Evolutionary conservation across 2,113 vertebrate species (phyloP).

Genomic region (Otolemur garnettii): DNA sequence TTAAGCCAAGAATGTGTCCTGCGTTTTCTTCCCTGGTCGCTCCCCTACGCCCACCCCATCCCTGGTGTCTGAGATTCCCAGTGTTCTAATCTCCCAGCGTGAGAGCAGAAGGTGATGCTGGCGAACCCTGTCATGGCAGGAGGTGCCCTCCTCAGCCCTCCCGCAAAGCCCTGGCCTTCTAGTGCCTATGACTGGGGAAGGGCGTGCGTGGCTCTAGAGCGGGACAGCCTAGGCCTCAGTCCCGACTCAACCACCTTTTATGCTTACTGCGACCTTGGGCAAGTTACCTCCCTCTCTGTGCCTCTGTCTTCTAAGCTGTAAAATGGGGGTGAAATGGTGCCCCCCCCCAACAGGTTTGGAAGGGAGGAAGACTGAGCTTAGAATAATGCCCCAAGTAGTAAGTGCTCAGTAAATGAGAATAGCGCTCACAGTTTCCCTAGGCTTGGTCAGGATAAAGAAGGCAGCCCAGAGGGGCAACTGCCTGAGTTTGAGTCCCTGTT

Average conservation of each 20-base stretch:
- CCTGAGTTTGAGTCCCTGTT: neutral
- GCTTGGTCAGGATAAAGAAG: neutral
- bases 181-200: neutral
- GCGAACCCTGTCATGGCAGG: neutral
- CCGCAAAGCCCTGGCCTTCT: neutral
- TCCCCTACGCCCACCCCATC: neutral
- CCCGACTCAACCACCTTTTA: too few species aligned
- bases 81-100: neutral
- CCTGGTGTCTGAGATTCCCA: conserved; percentile 12
- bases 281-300: neutral
- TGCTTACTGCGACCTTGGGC: neutral
- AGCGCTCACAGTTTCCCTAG: neutral
- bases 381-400: too few species aligned
- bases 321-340: neutral
- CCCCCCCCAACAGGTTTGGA: neutral
- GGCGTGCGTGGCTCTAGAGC: neutral
- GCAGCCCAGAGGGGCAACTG: neutral
- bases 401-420: neutral
- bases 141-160: neutral
- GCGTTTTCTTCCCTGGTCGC: conserved; percentile 30
- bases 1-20: conserved; percentile 74
- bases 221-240: neutral
- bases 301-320: neutral
- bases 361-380: neutral
- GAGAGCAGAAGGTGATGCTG: neutral